phyloP scores from a whole-genome alignment of 2,113 vertebrate genomes.

The Daphoenositta chrysoptera region DNA sequence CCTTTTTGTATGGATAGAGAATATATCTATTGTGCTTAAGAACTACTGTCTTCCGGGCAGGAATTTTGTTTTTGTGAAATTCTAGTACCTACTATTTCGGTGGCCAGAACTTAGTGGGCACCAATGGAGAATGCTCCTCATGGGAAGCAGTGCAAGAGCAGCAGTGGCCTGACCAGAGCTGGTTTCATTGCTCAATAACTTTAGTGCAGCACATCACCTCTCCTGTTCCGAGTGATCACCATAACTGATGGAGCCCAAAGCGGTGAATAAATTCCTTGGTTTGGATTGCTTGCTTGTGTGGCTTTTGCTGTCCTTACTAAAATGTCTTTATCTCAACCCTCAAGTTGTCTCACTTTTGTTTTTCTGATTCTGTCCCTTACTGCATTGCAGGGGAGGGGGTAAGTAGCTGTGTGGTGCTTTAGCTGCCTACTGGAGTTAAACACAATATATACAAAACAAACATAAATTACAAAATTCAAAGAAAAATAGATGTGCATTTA shows the following conservation, averaged over 20 bases:
- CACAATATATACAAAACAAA: background rate
- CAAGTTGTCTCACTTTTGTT: background rate
- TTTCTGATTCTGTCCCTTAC: background rate
- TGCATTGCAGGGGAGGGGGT: no score
- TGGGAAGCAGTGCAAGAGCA: background rate
- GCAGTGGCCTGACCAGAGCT: background rate
- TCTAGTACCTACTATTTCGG: background rate
- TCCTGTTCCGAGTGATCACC: background rate
- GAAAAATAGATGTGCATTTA: background rate
- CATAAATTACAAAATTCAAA: background rate
- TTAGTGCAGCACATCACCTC: background rate
- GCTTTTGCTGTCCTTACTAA: background rate
- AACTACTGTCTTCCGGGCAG: background rate
- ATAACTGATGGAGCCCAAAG: background rate
- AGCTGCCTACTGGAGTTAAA: background rate
- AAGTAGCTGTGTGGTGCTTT: background rate
- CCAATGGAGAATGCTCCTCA: background rate
- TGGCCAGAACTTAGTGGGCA: background rate
- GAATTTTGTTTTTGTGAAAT: background rate
- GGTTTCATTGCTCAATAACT: background rate
- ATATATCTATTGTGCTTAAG: background rate
- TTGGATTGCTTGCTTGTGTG: background rate
- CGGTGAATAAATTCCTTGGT: background rate
- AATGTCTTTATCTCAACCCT: background rate
- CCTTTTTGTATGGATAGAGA: background rate